Evolutionary conservation across 2,797 vertebrate genomes (phyloP).

Genomic region (Microctenopoma steveboyesi): DNA sequence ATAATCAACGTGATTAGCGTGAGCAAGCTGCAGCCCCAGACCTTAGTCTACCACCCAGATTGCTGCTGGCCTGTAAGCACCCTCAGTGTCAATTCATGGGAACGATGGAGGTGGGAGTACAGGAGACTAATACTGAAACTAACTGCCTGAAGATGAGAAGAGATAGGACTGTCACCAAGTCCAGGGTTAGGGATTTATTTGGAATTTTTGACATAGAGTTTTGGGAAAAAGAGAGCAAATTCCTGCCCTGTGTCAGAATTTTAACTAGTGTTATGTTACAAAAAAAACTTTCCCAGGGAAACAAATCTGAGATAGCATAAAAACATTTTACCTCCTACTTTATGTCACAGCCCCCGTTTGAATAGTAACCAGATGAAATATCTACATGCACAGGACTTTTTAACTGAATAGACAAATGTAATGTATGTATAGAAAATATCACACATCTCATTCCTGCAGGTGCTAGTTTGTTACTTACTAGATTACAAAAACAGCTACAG

Average conservation of each 20-base stretch:
- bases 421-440: slow-evolving; percentile 10
- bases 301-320: slow-evolving; percentile 46
- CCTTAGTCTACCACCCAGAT: slow-evolving; percentile 78
- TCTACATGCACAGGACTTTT: slow-evolving; percentile 16
- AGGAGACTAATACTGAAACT: neutral
- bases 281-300: slow-evolving; percentile 61
- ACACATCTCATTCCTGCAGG: slow-evolving; percentile 1
- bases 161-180: slow-evolving; percentile 16
- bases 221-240: slow-evolving; percentile 55
- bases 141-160: slow-evolving; percentile 4
- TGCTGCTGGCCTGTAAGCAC: slow-evolving; percentile 56
- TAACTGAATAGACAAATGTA: neutral
- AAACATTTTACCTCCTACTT: slow-evolving; percentile 42
- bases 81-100: slow-evolving; percentile 44
- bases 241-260: slow-evolving; percentile 44
- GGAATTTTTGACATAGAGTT: slow-evolving; percentile 55
- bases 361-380: slow-evolving; percentile 34
- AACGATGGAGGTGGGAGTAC: slow-evolving; percentile 26
- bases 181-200: slow-evolving; percentile 50
- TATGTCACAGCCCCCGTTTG: slow-evolving; percentile 10
- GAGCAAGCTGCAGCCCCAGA: slow-evolving; percentile 69
- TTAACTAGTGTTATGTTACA: slow-evolving; percentile 34
- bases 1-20: slow-evolving; percentile 84
- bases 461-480: neutral
- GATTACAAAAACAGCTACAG: neutral